phyloP scores from a whole-genome alignment of 2,888 invertebrate species.

The Chorisops tibialis region DNA sequence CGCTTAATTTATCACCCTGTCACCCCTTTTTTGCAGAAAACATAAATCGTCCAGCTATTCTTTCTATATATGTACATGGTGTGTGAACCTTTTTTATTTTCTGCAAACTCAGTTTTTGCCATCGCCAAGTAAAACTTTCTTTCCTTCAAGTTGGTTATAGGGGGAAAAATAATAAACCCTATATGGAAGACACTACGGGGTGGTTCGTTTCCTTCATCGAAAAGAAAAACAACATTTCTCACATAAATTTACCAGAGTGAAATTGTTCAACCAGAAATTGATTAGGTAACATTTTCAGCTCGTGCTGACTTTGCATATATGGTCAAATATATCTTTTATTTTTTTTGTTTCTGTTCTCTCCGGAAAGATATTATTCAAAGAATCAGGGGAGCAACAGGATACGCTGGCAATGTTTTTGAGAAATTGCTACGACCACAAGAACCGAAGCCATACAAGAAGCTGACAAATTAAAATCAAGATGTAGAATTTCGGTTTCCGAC shows the following conservation, averaged over 20 bases:
- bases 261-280: background rate
- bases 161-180: no score
- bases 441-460: background rate
- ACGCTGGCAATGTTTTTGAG: no score
- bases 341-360: no score
- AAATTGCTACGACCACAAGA: background rate
- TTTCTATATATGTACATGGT: background rate
- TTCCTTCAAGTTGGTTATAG: no score
- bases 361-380: no score
- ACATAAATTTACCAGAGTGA: constrained; percentile 8
- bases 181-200: no score
- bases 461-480: constrained; percentile 28
- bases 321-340: background rate
- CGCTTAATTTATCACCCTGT: constrained; percentile 29
- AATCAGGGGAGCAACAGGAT: no score
- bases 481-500: constrained; percentile 16
- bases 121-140: background rate
- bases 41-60: background rate
- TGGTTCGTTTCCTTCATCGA: background rate
- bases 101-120: background rate
- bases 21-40: constrained; percentile 25
- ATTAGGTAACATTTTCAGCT: background rate
- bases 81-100: background rate
- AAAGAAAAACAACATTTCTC: constrained; percentile 14
- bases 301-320: constrained; percentile 20